These are phyloP conservation scores for Pseudachorutes palmiensis DNA, from an alignment of 1,140 invertebrate species.

Conservation along the genomic window DNA sequence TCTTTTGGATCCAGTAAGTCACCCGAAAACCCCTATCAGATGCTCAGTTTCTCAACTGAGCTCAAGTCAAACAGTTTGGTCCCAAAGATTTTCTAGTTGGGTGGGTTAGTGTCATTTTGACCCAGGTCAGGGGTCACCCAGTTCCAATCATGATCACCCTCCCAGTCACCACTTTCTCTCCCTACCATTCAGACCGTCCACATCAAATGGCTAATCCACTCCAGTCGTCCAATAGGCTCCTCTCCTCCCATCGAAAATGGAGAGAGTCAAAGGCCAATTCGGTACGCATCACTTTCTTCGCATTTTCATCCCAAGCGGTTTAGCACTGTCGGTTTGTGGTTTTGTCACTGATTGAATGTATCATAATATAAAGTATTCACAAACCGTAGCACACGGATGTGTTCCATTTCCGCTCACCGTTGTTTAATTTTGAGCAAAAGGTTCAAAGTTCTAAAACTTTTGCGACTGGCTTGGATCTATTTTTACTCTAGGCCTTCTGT, in stretches of 20 bases:
- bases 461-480: too few relatives aligned
- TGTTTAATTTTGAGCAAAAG: background rate
- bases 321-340: too few relatives aligned
- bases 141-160: background rate
- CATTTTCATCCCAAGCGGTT: too few relatives aligned
- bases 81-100: background rate
- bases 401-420: background rate
- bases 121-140: background rate
- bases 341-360: too few relatives aligned
- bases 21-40: too few relatives aligned
- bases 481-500: too few relatives aligned
- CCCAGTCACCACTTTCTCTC: conserved; percentile 4
- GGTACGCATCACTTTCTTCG: background rate
- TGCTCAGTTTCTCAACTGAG: too few relatives aligned
- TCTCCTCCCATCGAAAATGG: background rate
- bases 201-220: too few relatives aligned
- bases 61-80: too few relatives aligned
- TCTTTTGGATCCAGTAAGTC: too few relatives aligned
- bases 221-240: conserved; percentile 1
- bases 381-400: too few relatives aligned
- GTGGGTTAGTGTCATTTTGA: background rate
- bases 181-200: background rate
- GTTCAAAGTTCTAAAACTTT: background rate
- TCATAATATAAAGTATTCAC: too few relatives aligned
- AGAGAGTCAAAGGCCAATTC: background rate